Evolutionary conservation across 2,888 invertebrate genomes (phyloP).

Genomic region (Campopleginae sp.): DNA sequence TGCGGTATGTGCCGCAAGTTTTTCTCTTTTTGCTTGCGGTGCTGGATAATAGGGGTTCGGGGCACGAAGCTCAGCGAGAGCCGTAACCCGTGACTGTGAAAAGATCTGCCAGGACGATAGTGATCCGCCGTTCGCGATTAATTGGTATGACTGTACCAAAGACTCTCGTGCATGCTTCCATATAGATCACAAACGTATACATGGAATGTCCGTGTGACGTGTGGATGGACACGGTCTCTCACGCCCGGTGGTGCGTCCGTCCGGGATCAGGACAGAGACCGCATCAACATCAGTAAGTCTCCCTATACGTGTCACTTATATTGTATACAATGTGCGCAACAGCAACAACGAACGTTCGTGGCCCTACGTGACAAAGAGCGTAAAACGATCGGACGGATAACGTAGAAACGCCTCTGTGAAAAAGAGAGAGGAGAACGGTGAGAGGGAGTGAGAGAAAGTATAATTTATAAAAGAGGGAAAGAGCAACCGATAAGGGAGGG

Average conservation of each 20-base stretch:
- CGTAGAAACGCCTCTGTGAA: constrained; percentile 35
- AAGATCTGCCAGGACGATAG: constrained; percentile 77
- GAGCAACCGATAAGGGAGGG: constrained; percentile 79
- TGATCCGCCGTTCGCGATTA: constrained; percentile 80
- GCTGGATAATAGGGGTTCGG: constrained; percentile 58
- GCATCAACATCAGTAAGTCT: constrained; percentile 57
- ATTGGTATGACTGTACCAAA: constrained; percentile 81
- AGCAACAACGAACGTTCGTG: constrained; percentile 63
- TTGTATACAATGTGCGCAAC: constrained; percentile 61
- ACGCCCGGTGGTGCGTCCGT: constrained; percentile 70
- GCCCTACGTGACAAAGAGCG: constrained; percentile 77
- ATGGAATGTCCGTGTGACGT: constrained; percentile 37
- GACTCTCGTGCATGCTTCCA: constrained; percentile 21
- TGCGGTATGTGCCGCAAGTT: constrained; percentile 24
- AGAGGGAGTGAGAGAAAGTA: constrained; percentile 2
- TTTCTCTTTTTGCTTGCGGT: constrained; percentile 13
- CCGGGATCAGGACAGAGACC: constrained; percentile 71
- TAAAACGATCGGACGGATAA: constrained; percentile 73
- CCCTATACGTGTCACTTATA: constrained; percentile 51
- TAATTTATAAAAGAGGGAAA: constrained; percentile 32
- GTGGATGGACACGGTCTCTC: constrained; percentile 65
- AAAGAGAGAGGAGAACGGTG: background rate
- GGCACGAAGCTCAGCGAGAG: constrained; percentile 66
- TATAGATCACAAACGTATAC: constrained; percentile 1
- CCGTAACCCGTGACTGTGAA: constrained; percentile 74